A percentile compares a stretch with the other conserved stretches of the same genome.
phyloP scores from a whole-genome alignment of 53 echinoderm and acorn worm species.

The Henricia sp. region DNA sequence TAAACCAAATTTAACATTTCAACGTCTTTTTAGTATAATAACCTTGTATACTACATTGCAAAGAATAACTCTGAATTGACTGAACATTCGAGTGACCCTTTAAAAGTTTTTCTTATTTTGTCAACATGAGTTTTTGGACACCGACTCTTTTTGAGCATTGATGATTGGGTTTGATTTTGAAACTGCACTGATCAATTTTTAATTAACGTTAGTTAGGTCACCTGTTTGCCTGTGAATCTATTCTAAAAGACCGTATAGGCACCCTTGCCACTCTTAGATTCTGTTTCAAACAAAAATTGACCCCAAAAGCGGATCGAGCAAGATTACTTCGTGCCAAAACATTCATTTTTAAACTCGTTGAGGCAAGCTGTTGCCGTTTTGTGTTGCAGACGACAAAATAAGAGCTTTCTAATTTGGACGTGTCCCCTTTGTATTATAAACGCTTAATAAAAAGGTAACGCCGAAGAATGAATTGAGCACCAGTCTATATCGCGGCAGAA shows the following conservation, averaged over 20 bases:
- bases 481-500: background rate
- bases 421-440: background rate
- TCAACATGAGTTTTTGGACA: too few relatives aligned
- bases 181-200: too few relatives aligned
- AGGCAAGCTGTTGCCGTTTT: too few relatives aligned
- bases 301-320: background rate
- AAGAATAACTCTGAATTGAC: too few relatives aligned
- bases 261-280: background rate
- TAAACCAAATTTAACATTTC: too few relatives aligned
- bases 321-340: background rate
- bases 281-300: background rate
- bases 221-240: background rate
- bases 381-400: background rate
- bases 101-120: too few relatives aligned
- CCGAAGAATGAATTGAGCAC: background rate
- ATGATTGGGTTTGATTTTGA: too few relatives aligned
- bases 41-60: too few relatives aligned
- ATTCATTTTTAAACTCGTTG: constrained; percentile 18
- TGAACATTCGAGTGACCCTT: too few relatives aligned
- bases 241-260: background rate
- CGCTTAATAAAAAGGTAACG: background rate
- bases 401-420: background rate
- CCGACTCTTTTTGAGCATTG: too few relatives aligned
- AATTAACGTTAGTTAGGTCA: too few relatives aligned
- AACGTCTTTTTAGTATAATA: too few relatives aligned